Conservation (phyloP, 2,888 invertebrate species). For the Drosophila prostipennis region DNA sequence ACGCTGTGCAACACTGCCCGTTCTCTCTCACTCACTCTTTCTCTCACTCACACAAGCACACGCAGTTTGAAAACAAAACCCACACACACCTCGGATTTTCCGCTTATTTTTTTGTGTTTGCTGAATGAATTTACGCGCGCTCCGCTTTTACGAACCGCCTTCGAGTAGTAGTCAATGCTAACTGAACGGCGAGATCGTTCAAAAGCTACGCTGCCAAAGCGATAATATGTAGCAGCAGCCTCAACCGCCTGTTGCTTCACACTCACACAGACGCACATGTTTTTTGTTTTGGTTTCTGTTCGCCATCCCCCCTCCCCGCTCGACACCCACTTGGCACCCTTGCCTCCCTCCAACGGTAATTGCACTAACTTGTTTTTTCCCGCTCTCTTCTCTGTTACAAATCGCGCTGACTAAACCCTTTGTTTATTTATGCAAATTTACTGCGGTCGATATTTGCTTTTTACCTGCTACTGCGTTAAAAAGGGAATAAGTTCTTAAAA, state of each 20-base stretch:
- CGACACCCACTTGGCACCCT: background rate
- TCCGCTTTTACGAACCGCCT: constrained; percentile 67
- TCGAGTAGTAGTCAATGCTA: constrained; percentile 62
- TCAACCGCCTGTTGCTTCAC: constrained; percentile 76
- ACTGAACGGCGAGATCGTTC: constrained; percentile 68
- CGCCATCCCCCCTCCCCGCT: background rate
- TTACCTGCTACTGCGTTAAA: constrained; percentile 8
- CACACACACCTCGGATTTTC: constrained; percentile 45
- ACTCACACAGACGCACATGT: constrained; percentile 25
- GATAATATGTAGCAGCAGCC: constrained; percentile 5
- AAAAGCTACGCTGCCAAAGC: constrained; percentile 16
- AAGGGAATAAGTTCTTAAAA: too few relatives aligned
- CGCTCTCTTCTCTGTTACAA: constrained; percentile 24
- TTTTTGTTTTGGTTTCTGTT: constrained; percentile 37
- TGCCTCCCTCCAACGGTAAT: constrained; percentile 10
- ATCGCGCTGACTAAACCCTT: constrained; percentile 29
- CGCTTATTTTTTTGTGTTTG: constrained; percentile 41
- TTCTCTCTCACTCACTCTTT: background rate
- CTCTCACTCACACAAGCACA: constrained; percentile 26
- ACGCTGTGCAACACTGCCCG: constrained; percentile 63
- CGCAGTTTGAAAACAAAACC: constrained; percentile 46
- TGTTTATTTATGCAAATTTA: constrained; percentile 33
- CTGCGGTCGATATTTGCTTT: constrained; percentile 6
- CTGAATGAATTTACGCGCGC: constrained; percentile 62
- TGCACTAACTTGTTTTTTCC: constrained; percentile 39